A percentile compares a stretch with the other conserved stretches of the same genome.
These are phyloP conservation scores for Coelopa frigida DNA, from an alignment of 1,140 invertebrate species.

Conservation along the genomic window DNA sequence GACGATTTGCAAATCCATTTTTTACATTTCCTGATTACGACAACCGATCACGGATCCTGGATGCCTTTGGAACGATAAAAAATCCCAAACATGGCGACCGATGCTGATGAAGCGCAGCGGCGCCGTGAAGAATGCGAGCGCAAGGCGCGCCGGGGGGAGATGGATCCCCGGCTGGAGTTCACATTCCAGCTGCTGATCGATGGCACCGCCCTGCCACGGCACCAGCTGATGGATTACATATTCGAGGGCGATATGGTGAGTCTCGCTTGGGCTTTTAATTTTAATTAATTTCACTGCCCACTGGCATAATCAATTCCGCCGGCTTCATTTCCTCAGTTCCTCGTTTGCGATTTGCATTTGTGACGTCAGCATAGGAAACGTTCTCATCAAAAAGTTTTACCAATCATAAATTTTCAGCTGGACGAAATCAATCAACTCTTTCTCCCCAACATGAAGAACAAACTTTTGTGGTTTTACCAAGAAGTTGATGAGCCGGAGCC, in stretches of 20 bases:
- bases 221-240: slow-evolving; percentile 82
- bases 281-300: too few species aligned
- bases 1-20: neutral
- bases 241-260: slow-evolving; percentile 79
- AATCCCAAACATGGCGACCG: slow-evolving; percentile 24
- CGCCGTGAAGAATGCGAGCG: slow-evolving; percentile 83
- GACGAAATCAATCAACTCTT: slow-evolving; percentile 86
- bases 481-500: slow-evolving; percentile 66
- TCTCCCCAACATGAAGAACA: slow-evolving; percentile 74
- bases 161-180: slow-evolving; percentile 82
- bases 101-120: slow-evolving; percentile 54
- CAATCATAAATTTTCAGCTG: slow-evolving; percentile 48
- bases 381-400: neutral
- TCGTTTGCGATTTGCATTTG: too few species aligned
- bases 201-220: slow-evolving; percentile 65
- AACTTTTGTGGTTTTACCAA: slow-evolving; percentile 88
- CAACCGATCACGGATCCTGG: too few species aligned
- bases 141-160: slow-evolving; percentile 76
- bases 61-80: too few species aligned
- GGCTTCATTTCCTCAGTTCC: too few species aligned
- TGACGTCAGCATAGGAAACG: too few species aligned
- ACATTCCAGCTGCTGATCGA: slow-evolving; percentile 79
- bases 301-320: too few species aligned
- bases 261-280: too few species aligned
- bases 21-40: too few species aligned